These are phyloP conservation scores for Hepsetus odoe DNA, from an alignment of 2,113 vertebrate genomes.

Conservation along the genomic window DNA sequence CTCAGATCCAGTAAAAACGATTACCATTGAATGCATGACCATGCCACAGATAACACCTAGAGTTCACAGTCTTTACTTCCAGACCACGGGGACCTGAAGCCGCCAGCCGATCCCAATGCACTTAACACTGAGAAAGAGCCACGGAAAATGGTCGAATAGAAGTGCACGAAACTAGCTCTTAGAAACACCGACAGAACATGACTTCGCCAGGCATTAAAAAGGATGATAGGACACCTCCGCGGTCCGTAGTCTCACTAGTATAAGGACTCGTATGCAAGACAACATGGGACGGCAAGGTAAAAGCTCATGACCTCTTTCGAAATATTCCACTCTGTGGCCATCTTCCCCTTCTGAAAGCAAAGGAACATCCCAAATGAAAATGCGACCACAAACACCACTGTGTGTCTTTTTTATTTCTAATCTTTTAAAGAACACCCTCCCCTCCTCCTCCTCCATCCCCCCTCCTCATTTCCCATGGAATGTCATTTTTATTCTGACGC, in stretches of 20 bases:
- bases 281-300: conserved; percentile 60
- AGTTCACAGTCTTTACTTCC: conserved; percentile 89
- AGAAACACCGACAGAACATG: conserved; percentile 85
- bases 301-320: conserved; percentile 64
- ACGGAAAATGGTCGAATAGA: conserved; percentile 91
- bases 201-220: conserved; percentile 84
- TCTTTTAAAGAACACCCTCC: neutral
- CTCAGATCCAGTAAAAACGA: conserved; percentile 82
- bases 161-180: conserved; percentile 90
- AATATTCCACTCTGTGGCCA: conserved; percentile 49
- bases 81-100: conserved; percentile 88
- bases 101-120: conserved; percentile 89
- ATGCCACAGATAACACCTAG: conserved; percentile 96
- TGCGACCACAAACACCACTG: conserved; percentile 29
- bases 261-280: conserved; percentile 81
- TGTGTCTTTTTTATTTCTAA: conserved; percentile 32
- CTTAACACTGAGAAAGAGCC: conserved; percentile 93
- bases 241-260: conserved; percentile 65
- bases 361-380: conserved; percentile 7
- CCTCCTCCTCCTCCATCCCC: neutral
- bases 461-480: conserved; percentile 40
- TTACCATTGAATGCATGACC: conserved; percentile 92
- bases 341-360: neutral
- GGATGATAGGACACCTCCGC: conserved; percentile 81
- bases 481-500: conserved; percentile 60